These are phyloP conservation scores for Corynorhinus townsendii DNA, from an alignment of 2,113 vertebrate genomes.

Conservation along the genomic window DNA sequence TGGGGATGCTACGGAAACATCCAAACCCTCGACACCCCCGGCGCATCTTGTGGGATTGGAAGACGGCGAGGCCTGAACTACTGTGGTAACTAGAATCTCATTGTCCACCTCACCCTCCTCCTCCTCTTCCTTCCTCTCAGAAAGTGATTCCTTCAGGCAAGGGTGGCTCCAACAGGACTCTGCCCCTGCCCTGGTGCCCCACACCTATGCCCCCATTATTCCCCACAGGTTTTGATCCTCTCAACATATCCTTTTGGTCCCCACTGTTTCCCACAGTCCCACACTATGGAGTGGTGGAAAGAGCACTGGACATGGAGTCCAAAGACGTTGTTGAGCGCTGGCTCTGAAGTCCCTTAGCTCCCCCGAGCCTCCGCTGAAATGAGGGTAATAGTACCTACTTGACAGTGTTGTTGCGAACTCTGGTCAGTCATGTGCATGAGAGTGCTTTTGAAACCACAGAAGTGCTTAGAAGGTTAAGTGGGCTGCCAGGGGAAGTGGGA, in stretches of 20 bases:
- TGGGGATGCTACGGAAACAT: constrained; percentile 82
- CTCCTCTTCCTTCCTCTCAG: background rate
- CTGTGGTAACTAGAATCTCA: constrained; percentile 55
- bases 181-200: background rate
- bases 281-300: too few species aligned
- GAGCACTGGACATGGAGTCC: background rate
- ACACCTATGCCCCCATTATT: background rate
- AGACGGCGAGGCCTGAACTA: constrained; percentile 63
- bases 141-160: background rate
- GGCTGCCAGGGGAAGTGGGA: background rate
- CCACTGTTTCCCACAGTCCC: background rate
- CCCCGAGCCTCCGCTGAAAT: background rate
- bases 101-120: background rate
- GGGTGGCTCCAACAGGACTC: background rate
- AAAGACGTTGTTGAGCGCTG: background rate
- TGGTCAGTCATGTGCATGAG: background rate
- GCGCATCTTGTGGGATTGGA: constrained; percentile 71
- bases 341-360: background rate
- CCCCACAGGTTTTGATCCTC: background rate
- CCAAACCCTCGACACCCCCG: constrained; percentile 74
- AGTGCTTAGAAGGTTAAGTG: background rate
- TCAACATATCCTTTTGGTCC: too few species aligned
- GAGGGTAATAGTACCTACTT: background rate
- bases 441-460: background rate
- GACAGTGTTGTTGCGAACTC: too few species aligned